phyloP scores from a whole-genome alignment of 2,888 invertebrate species.

The Pocota personata region DNA sequence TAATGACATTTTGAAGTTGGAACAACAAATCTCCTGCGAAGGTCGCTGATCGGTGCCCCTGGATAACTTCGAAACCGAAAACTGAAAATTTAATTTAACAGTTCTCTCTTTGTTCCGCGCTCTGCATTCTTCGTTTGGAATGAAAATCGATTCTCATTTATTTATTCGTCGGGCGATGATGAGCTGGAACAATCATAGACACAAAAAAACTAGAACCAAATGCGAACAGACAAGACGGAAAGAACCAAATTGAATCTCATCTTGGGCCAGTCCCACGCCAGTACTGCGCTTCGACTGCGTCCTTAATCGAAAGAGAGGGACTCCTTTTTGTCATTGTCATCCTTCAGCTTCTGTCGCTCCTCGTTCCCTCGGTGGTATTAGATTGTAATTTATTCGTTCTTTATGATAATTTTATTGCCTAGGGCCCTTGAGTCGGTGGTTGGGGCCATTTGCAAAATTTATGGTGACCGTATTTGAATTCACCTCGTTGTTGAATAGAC shows the following conservation, averaged over 20 bases:
- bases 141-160: conserved; percentile 26
- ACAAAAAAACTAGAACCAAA: background rate
- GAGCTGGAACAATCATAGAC: conserved; percentile 10
- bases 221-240: background rate
- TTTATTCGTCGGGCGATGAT: conserved; percentile 5
- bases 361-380: background rate
- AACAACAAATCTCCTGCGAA: background rate
- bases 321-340: background rate
- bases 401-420: conserved; percentile 71
- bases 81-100: conserved; percentile 18
- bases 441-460: conserved; percentile 36
- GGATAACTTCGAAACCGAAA: background rate
- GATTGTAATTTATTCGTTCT: conserved; percentile 58
- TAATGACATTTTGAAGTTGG: no score
- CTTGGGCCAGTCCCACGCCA: conserved; percentile 1
- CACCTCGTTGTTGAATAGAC: conserved; percentile 16
- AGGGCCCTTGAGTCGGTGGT: background rate
- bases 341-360: background rate
- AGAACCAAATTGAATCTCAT: conserved; percentile 29
- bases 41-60: background rate
- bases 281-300: background rate
- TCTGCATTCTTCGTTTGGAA: conserved; percentile 10
- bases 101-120: background rate
- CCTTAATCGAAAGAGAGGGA: conserved; percentile 9
- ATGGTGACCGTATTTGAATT: conserved; percentile 31